A percentile compares a stretch with the other conserved stretches of the same genome.
These are phyloP conservation scores for Lycia hirtaria DNA, from an alignment of 2,888 invertebrate species.

Conservation along the genomic window DNA sequence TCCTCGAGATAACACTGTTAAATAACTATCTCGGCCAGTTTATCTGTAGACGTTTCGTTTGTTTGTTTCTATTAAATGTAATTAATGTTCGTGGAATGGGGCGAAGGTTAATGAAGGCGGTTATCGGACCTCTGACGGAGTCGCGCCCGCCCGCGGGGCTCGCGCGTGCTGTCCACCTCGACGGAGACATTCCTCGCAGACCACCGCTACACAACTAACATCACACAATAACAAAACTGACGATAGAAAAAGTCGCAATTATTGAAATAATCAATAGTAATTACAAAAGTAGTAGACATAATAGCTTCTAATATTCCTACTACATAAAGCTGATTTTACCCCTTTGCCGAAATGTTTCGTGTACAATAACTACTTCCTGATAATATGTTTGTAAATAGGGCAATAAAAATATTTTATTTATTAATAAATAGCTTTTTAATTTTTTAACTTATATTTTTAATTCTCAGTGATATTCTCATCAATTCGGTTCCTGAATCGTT, in stretches of 20 bases:
- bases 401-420: too few species aligned
- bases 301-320: slow-evolving; percentile 10
- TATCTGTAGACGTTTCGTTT: slow-evolving; percentile 75
- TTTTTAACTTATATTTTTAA: too few species aligned
- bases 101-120: slow-evolving; percentile 78
- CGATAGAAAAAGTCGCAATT: too few species aligned
- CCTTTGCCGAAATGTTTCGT: too few species aligned
- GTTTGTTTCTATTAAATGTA: slow-evolving; percentile 82
- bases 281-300: too few species aligned
- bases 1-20: slow-evolving; percentile 75
- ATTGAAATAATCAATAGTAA: too few species aligned
- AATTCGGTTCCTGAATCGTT: too few species aligned
- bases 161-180: slow-evolving; percentile 38
- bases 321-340: slow-evolving; percentile 35
- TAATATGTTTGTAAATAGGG: too few species aligned
- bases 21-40: slow-evolving; percentile 79
- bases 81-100: slow-evolving; percentile 71
- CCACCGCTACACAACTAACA: slow-evolving; percentile 25
- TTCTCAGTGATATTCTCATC: too few species aligned
- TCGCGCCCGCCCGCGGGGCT: slow-evolving; percentile 9
- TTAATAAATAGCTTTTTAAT: too few species aligned
- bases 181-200: slow-evolving; percentile 40
- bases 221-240: too few species aligned
- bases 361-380: too few species aligned
- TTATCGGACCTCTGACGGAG: slow-evolving; percentile 71